Percentiles rank a stretch among this genome's conserved stretches.
phyloP scores from a whole-genome alignment of 1,140 invertebrate species.

The Stenopsyche tienmushanensis region DNA sequence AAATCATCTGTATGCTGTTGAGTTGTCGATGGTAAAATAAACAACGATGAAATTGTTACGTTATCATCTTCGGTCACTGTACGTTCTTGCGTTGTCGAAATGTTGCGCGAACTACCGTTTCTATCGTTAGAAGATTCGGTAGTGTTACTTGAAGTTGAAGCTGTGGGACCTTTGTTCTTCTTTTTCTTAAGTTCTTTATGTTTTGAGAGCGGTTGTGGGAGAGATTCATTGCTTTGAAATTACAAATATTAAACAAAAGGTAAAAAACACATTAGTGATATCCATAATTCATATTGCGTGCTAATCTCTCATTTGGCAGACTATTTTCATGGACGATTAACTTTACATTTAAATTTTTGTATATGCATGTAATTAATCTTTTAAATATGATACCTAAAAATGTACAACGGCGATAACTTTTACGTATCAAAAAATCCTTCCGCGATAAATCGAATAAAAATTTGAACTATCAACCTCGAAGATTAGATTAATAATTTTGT shows the following conservation, averaged over 20 bases:
- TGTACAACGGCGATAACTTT: no score
- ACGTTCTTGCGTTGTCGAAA: neutral
- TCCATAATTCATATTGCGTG: neutral
- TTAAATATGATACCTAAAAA: no score
- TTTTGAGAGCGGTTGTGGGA: slow-evolving; percentile 51
- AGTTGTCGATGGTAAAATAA: neutral
- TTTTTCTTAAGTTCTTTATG: slow-evolving; percentile 56
- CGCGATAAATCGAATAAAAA: no score
- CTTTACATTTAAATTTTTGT: no score
- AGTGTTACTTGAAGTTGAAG: slow-evolving; percentile 26
- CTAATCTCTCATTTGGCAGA: neutral
- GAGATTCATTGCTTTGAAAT: slow-evolving; percentile 47
- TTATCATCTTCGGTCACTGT: neutral
- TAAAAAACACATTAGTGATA: slow-evolving; percentile 20
- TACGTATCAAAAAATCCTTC: no score
- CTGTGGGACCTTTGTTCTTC: slow-evolving; percentile 46
- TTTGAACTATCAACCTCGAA: no score
- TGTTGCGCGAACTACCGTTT: neutral
- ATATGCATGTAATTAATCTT: no score
- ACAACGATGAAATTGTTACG: slow-evolving; percentile 30
- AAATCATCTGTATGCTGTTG: slow-evolving; percentile 6
- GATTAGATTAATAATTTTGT: no score
- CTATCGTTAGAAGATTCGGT: neutral
- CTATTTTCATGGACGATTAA: no score
- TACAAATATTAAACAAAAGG: slow-evolving; percentile 24